phyloP scores from a whole-genome alignment of 1,140 invertebrate species.

The Ptiloglossa arizonensis region DNA sequence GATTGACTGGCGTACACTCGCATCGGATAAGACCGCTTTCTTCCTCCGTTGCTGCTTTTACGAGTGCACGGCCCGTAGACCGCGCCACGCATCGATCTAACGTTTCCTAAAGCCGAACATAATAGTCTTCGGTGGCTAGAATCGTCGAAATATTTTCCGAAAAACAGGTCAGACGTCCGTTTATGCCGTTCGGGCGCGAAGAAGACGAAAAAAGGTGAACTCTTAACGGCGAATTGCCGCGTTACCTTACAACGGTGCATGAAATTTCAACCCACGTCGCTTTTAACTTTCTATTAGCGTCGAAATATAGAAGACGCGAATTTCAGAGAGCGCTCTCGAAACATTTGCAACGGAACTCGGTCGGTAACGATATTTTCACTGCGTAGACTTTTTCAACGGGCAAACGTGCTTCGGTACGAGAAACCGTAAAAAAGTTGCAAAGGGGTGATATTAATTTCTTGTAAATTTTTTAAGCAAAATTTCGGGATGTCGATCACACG shows the following conservation, averaged over 20 bases:
- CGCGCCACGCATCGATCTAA: not conserved
- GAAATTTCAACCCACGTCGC: not conserved
- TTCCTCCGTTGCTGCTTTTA: not conserved
- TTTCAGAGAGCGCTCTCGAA: not conserved
- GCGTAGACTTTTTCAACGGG: no score
- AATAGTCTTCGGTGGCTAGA: not conserved
- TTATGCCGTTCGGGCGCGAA: not conserved
- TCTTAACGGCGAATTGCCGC: conserved; percentile 7
- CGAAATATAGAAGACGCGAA: not conserved
- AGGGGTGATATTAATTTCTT: no score
- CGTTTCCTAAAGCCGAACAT: not conserved
- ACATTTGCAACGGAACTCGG: not conserved
- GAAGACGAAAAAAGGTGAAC: conserved; percentile 20
- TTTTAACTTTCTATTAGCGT: not conserved
- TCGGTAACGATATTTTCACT: not conserved
- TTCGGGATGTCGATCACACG: no score
- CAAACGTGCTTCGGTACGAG: no score
- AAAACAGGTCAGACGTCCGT: conserved; percentile 31
- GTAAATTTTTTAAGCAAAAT: no score
- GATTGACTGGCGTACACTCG: not conserved
- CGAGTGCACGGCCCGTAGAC: no score
- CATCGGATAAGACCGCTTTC: not conserved
- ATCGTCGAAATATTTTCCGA: conserved; percentile 12
- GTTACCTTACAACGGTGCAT: conserved; percentile 8
- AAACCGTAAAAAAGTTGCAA: no score